Conservation (phyloP, 2,113 vertebrate genomes). For the Corythaixoides concolor region DNA sequence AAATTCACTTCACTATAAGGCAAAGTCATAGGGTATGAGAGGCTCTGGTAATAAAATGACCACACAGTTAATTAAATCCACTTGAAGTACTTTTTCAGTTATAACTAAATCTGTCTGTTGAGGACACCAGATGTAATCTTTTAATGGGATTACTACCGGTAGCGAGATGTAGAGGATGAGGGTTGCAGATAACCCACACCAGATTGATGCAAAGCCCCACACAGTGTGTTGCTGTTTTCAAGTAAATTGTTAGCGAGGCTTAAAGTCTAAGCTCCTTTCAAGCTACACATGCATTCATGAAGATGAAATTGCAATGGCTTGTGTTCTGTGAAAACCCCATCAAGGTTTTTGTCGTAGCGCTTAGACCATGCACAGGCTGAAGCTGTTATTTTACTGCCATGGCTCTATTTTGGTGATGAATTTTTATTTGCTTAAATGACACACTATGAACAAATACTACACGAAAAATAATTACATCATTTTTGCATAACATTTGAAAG, state of each 20-base stretch:
- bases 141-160: conserved; percentile 41
- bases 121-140: conserved; percentile 12
- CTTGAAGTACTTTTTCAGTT: not conserved
- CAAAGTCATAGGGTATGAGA: not conserved
- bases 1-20: not conserved
- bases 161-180: not conserved
- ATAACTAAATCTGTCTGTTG: not conserved
- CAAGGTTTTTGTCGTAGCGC: not conserved
- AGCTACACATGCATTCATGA: not conserved
- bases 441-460: not conserved
- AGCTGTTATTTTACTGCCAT: not conserved
- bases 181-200: not conserved
- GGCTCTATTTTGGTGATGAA: not conserved
- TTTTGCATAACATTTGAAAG: not conserved
- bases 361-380: not conserved
- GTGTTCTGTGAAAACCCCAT: not conserved
- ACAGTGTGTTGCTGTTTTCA: not conserved
- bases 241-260: not conserved
- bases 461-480: not conserved
- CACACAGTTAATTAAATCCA: not conserved
- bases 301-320: conserved; percentile 27
- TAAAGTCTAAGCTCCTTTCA: conserved; percentile 30
- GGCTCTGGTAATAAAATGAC: not conserved
- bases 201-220: not conserved
- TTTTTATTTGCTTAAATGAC: not conserved